A percentile compares a stretch with the other conserved stretches of the same genome.
phyloP scores from a whole-genome alignment of 2,113 vertebrate species.

The Cavia porcellus region DNA sequence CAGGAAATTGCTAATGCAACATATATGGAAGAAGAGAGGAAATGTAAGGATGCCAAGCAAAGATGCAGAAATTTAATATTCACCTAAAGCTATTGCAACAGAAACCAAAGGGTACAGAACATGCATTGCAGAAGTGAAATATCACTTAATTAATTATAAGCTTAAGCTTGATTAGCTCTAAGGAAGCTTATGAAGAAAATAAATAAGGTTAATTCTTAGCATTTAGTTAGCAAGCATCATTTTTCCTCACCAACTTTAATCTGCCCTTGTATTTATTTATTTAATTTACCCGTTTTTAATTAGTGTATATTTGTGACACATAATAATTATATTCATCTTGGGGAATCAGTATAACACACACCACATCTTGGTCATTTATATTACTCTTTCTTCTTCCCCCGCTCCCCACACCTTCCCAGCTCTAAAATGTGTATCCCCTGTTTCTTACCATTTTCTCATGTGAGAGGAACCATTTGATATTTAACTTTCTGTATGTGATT shows the following conservation, averaged over 20 bases:
- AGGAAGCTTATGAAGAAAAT: conserved; percentile 20
- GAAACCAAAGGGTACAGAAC: conserved; percentile 9
- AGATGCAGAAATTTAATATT: conserved; percentile 52
- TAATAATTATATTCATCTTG: not conserved
- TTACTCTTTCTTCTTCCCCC: not conserved
- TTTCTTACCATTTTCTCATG: not conserved
- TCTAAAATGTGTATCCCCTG: no score
- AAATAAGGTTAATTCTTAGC: conserved; percentile 12
- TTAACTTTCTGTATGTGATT: not conserved
- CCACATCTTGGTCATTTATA: not conserved
- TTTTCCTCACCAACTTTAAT: conserved; percentile 47
- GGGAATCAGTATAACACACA: not conserved
- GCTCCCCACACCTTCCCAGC: not conserved
- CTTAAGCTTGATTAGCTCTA: conserved; percentile 41
- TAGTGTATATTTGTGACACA: not conserved
- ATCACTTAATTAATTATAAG: conserved; percentile 68
- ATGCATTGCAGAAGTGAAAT: conserved; percentile 47
- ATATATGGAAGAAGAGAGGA: conserved; percentile 81
- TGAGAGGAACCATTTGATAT: not conserved
- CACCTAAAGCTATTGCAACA: conserved; percentile 6
- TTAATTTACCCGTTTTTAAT: not conserved
- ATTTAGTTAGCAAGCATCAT: conserved; percentile 25
- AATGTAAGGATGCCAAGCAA: conserved; percentile 67
- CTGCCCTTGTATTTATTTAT: conserved; percentile 39
- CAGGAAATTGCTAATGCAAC: conserved; percentile 88